A percentile compares a stretch with the other conserved stretches of the same genome.
Evolutionary conservation across 2,797 vertebrate genomes (phyloP).

Genomic region (Darevskia nairensis): DNA sequence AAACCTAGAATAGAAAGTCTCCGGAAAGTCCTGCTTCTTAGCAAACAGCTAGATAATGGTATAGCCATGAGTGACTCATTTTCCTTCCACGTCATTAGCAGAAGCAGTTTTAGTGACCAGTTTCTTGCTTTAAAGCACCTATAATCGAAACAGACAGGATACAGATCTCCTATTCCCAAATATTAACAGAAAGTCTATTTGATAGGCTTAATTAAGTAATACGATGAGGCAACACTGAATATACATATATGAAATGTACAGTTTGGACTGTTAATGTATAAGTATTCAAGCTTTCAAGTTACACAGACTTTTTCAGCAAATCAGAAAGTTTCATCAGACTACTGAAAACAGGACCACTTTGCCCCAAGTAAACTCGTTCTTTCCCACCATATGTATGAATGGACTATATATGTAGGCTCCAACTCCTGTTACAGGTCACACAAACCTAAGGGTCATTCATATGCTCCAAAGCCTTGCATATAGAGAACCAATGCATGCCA

Average conservation of each 20-base stretch:
- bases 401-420: not conserved
- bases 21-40: not conserved
- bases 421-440: not conserved
- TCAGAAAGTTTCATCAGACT: not conserved
- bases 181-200: not conserved
- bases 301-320: not conserved
- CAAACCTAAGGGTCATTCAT: not conserved
- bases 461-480: not conserved
- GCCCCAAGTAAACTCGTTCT: not conserved
- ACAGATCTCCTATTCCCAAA: not conserved
- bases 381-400: not conserved
- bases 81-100: not conserved
- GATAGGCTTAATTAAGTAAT: not conserved
- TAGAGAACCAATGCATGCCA: not conserved
- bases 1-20: not conserved
- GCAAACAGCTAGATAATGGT: not conserved
- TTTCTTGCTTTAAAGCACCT: not conserved
- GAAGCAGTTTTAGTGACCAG: not conserved
- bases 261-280: not conserved
- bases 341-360: not conserved
- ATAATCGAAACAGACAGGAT: not conserved
- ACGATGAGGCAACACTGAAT: not conserved
- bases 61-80: not conserved
- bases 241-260: not conserved
- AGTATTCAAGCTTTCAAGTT: not conserved